Conservation (phyloP, 2,797 vertebrate genomes). For the Halcyon badia region DNA sequence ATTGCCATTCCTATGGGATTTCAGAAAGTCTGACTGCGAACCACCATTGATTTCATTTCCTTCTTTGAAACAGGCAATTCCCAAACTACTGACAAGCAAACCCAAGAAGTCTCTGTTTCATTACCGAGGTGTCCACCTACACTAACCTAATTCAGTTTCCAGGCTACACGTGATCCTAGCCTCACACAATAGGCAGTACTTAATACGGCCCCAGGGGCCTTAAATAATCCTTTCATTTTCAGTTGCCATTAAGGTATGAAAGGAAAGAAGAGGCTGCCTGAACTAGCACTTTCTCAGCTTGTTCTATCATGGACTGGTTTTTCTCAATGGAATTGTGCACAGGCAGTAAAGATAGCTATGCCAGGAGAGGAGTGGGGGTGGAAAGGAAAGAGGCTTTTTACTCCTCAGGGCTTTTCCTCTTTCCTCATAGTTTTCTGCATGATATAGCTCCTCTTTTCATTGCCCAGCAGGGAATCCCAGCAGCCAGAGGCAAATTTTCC, state of each 20-base stretch:
- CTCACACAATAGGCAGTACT: constrained; percentile 25
- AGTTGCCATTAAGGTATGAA: constrained; percentile 43
- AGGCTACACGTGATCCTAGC: background rate
- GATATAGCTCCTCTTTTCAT: constrained; percentile 58
- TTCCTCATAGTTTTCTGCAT: constrained; percentile 56
- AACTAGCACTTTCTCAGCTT: constrained; percentile 67
- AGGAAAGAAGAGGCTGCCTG: constrained; percentile 39
- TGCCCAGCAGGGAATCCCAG: constrained; percentile 54
- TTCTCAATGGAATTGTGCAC: constrained; percentile 50
- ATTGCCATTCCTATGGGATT: background rate
- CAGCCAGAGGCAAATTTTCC: constrained; percentile 49
- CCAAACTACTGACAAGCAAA: background rate
- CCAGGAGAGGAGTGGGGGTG: background rate
- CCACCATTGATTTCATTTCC: background rate
- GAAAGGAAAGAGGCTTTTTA: constrained; percentile 14
- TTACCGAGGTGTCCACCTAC: constrained; percentile 36
- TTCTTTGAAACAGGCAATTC: background rate
- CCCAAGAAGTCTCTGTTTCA: constrained; percentile 19
- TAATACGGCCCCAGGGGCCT: constrained; percentile 60
- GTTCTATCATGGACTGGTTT: constrained; percentile 35
- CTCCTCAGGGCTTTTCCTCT: constrained; percentile 34
- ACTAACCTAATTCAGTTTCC: constrained; percentile 38
- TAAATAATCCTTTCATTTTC: constrained; percentile 67
- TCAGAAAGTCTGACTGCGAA: background rate
- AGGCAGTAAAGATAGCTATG: constrained; percentile 23